Percentiles rank a stretch among this genome's conserved stretches.
Evolutionary conservation across 2,888 invertebrate species (phyloP).

Genomic region (Scrobipalpa costella): DNA sequence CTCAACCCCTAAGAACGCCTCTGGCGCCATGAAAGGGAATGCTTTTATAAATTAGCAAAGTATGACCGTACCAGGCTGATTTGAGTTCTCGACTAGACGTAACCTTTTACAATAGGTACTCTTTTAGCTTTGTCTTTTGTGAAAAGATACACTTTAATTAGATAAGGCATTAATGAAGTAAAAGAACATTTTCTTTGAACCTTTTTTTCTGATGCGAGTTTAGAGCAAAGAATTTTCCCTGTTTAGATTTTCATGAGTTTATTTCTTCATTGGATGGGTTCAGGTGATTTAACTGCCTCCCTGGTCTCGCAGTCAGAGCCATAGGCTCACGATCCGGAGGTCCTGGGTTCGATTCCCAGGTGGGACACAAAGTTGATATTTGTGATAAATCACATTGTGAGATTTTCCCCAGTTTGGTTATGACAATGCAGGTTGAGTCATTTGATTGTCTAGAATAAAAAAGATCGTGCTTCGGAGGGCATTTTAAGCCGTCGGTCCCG

Average conservation of each 20-base stretch:
- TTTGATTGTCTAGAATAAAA: too few species aligned
- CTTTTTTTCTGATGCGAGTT: neutral
- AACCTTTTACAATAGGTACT: neutral
- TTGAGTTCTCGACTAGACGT: neutral
- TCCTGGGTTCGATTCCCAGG: too few species aligned
- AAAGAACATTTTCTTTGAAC: neutral
- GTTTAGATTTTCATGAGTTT: neutral
- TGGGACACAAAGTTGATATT: too few species aligned
- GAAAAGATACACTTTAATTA: neutral
- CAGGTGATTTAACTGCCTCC: too few species aligned
- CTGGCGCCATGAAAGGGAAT: neutral
- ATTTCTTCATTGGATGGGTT: too few species aligned
- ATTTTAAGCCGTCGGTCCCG: too few species aligned
- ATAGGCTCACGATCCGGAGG: too few species aligned
- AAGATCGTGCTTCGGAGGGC: too few species aligned
- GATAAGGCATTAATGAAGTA: constrained; percentile 6
- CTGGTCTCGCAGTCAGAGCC: too few species aligned
- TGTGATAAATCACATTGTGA: too few species aligned
- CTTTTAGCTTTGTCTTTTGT: constrained; percentile 10
- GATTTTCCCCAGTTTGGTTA: too few species aligned
- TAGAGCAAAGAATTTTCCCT: neutral
- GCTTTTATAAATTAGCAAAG: constrained; percentile 6
- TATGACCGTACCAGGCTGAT: neutral
- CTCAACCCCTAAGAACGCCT: neutral
- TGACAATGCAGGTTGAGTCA: too few species aligned